A percentile compares a stretch with the other conserved stretches of the same genome.
These are phyloP conservation scores for Peromyscus maniculatus DNA, from an alignment of 2,113 vertebrate genomes.

Conservation along the genomic window DNA sequence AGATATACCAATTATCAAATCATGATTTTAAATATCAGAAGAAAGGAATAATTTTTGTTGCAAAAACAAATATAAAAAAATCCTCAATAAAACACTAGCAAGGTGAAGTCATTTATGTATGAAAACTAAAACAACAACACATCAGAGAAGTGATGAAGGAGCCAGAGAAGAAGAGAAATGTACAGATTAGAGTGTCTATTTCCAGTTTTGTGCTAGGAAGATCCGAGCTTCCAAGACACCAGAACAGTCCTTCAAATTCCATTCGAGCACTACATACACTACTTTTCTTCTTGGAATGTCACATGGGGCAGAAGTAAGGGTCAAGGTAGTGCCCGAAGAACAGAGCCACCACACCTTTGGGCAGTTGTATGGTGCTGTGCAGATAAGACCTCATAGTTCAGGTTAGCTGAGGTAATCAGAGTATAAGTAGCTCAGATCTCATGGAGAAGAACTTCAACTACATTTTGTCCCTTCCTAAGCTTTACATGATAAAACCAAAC, in stretches of 20 bases:
- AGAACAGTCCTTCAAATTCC: neutral
- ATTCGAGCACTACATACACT: too few species aligned
- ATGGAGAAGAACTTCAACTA: neutral
- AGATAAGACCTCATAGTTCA: neutral
- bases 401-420: neutral
- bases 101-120: neutral
- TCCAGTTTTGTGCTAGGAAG: neutral
- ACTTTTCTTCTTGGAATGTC: neutral
- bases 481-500: neutral
- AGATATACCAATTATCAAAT: neutral
- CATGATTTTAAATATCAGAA: neutral
- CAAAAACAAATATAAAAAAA: neutral
- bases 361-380: too few species aligned
- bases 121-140: neutral
- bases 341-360: neutral
- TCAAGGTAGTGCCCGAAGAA: neutral
- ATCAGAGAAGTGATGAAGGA: neutral
- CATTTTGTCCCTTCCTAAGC: neutral
- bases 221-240: neutral
- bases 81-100: neutral
- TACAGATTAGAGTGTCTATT: neutral
- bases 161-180: neutral
- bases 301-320: neutral
- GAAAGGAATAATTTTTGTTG: neutral
- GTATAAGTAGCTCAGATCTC: neutral